phyloP scores from a whole-genome alignment of 2,797 vertebrate genomes.

The Sciurus vulgaris region DNA sequence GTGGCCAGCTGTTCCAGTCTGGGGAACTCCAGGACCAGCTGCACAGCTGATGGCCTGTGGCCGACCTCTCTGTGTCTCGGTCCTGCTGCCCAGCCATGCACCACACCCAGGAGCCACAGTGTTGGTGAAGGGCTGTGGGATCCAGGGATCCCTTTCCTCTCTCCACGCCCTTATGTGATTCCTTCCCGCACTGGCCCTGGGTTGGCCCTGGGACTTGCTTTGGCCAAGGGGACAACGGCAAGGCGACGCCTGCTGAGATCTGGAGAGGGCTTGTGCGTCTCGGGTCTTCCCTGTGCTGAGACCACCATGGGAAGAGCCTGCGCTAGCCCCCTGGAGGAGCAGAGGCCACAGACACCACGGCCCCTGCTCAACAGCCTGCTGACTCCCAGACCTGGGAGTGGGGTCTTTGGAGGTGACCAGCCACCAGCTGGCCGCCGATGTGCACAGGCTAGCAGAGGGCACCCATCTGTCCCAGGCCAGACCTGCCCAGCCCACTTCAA shows the following conservation, averaged over 20 bases:
- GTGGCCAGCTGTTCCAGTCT: background rate
- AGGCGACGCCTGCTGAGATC: background rate
- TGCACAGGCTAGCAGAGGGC: background rate
- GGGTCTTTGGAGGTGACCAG: background rate
- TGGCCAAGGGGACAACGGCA: background rate
- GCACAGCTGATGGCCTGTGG: too few species aligned
- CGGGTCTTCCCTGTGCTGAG: background rate
- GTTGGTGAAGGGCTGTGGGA: background rate
- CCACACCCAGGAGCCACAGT: rapidly evolving
- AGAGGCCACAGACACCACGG: background rate
- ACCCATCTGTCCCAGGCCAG: too few species aligned
- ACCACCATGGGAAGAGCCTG: background rate
- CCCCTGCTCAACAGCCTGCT: background rate
- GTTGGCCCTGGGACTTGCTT: background rate
- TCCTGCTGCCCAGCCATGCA: background rate
- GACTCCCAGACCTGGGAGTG: background rate
- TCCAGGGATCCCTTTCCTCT: too few species aligned
- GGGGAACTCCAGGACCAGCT: background rate
- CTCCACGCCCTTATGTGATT: too few species aligned
- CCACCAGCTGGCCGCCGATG: background rate
- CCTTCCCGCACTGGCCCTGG: background rate
- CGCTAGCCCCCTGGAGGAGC: background rate
- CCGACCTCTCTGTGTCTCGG: background rate
- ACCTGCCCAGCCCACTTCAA: background rate
- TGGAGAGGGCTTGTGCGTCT: background rate